Conservation (phyloP, 2,888 invertebrate species). For the Heliconius hortense region DNA sequence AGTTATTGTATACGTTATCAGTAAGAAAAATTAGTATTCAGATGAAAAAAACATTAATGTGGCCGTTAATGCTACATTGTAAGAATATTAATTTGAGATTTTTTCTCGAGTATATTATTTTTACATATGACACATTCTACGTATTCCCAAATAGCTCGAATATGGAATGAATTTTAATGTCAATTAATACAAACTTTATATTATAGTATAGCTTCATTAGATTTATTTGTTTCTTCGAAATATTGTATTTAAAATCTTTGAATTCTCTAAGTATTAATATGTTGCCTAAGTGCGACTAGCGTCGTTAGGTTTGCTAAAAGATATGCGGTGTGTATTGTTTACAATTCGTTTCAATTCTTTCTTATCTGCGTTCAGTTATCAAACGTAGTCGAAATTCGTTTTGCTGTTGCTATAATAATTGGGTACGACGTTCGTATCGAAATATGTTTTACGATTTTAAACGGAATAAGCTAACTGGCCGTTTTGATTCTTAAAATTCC, state of each 20-base stretch:
- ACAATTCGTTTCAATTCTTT: constrained; percentile 67
- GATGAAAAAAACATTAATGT: constrained; percentile 30
- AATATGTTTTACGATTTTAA: constrained; percentile 28
- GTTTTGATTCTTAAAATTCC: constrained; percentile 10
- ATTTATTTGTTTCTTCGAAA: constrained; percentile 2
- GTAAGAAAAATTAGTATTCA: constrained; percentile 35
- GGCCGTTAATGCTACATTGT: constrained; percentile 31
- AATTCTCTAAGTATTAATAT: constrained; percentile 48
- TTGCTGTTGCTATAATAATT: constrained; percentile 70
- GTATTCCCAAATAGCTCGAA: neutral
- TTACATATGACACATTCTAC: constrained; percentile 5
- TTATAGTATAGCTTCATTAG: neutral
- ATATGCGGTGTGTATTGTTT: constrained; percentile 67
- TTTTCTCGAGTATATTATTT: constrained; percentile 19
- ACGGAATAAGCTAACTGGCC: constrained; percentile 12
- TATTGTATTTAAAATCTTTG: constrained; percentile 3
- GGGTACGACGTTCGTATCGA: constrained; percentile 30
- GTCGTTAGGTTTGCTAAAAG: constrained; percentile 64
- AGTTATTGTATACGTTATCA: constrained; percentile 24
- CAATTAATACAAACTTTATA: neutral
- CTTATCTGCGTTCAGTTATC: constrained; percentile 72
- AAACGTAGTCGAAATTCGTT: constrained; percentile 66
- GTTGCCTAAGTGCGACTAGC: constrained; percentile 64
- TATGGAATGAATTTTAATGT: constrained; percentile 7
- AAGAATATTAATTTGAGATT: constrained; percentile 36